Percentiles rank a stretch among this genome's conserved stretches.
phyloP scores from a whole-genome alignment of 2,888 invertebrate genomes.

The Corythucha ciliata region DNA sequence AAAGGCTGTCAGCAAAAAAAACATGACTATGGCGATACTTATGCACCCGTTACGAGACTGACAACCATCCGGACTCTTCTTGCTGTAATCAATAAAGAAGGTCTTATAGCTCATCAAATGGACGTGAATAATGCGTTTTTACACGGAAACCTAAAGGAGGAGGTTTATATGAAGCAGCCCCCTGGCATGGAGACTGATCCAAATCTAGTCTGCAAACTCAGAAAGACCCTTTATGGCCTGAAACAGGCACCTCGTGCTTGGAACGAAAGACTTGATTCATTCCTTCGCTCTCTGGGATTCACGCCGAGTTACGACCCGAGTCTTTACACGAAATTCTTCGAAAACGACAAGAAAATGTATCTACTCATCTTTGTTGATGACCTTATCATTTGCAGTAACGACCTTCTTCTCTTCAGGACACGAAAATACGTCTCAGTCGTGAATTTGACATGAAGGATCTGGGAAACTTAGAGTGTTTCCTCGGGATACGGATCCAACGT shows the following conservation, averaged over 20 bases:
- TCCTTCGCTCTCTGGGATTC: neutral
- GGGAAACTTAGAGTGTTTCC: neutral
- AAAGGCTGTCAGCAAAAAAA: conserved; percentile 7
- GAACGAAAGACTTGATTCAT: neutral
- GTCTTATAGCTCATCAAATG: neutral
- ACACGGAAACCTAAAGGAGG: neutral
- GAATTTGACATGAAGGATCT: conserved; percentile 1
- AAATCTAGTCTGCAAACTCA: neutral
- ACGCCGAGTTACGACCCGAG: neutral
- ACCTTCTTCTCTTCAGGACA: neutral
- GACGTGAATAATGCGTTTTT: neutral
- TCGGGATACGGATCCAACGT: neutral
- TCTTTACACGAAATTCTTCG: neutral
- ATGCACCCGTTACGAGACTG: neutral
- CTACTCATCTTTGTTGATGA: neutral
- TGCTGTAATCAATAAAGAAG: neutral
- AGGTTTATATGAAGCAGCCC: neutral
- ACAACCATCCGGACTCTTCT: neutral
- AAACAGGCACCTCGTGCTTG: neutral
- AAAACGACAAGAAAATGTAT: neutral
- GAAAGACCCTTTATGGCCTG: neutral
- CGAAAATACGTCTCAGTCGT: neutral
- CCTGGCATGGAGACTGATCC: neutral
- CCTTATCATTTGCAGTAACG: neutral
- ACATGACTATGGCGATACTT: neutral